phyloP scores from a whole-genome alignment of 2,888 invertebrate species.

The Pardosa pseudoannulata region DNA sequence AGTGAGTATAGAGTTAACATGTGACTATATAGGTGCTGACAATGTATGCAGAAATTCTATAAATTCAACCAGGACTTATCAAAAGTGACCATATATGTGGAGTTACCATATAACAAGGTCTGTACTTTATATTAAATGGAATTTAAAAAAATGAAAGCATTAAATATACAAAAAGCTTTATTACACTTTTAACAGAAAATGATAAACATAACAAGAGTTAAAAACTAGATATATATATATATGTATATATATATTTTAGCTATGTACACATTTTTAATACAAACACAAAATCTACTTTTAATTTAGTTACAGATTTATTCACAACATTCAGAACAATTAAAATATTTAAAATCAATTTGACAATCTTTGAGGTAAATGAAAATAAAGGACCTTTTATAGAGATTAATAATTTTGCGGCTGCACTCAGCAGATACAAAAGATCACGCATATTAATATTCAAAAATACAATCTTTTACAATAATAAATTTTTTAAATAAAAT shows the following conservation, averaged over 20 bases:
- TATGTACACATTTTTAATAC: background rate
- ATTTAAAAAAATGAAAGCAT: background rate
- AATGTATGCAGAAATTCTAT: too few relatives aligned
- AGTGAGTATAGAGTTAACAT: too few relatives aligned
- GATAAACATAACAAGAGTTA: constrained; percentile 4
- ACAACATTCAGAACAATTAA: background rate
- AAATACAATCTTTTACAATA: too few relatives aligned
- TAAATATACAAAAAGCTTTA: constrained; percentile 1
- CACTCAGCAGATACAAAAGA: too few relatives aligned
- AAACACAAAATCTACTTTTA: background rate
- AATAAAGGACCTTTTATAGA: background rate
- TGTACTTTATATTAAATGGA: too few relatives aligned
- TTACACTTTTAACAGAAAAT: background rate
- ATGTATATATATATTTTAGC: background rate
- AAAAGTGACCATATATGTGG: too few relatives aligned
- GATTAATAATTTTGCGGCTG: too few relatives aligned
- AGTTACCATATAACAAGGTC: too few relatives aligned
- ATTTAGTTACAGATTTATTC: background rate
- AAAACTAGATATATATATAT: background rate
- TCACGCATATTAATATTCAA: too few relatives aligned
- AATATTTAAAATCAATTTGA: background rate
- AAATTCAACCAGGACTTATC: too few relatives aligned
- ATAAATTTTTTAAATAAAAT: too few relatives aligned
- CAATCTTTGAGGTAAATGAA: background rate
- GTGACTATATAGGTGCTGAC: too few relatives aligned